phyloP scores from a whole-genome alignment of 2,113 vertebrate species.

The Pelobates fuscus region DNA sequence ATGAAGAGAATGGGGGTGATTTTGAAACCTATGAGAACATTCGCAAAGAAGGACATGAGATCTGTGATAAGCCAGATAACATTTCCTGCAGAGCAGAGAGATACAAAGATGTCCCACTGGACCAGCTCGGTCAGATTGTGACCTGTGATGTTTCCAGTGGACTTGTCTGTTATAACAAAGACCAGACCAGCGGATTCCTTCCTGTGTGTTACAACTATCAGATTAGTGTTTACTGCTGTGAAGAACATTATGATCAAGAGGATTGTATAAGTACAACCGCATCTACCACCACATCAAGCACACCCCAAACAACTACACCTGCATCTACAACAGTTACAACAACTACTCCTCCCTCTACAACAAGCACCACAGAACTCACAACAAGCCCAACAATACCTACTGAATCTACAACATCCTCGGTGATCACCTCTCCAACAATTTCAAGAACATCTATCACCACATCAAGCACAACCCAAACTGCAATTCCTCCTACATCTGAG shows the following conservation, averaged over 20 bases:
- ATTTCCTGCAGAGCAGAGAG: constrained; percentile 60
- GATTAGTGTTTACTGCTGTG: constrained; percentile 12
- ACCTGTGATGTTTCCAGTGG: constrained; percentile 34
- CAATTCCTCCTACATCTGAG: too few relatives aligned
- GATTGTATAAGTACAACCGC: not conserved
- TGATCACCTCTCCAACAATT: not conserved
- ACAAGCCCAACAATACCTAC: not conserved
- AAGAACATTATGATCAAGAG: not conserved
- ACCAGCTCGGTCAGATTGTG: constrained; percentile 22
- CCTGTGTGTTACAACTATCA: constrained; percentile 46
- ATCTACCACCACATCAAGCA: not conserved
- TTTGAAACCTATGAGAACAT: constrained; percentile 64
- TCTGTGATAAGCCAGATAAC: constrained; percentile 51
- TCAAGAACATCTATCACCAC: not conserved
- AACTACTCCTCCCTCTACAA: not conserved
- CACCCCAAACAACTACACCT: not conserved
- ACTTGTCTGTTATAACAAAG: constrained; percentile 50
- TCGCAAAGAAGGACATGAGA: constrained; percentile 18
- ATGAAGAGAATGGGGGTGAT: constrained; percentile 13
- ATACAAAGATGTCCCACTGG: constrained; percentile 20
- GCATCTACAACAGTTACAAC: not conserved
- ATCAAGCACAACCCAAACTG: not conserved
- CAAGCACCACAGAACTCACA: not conserved
- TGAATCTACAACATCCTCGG: constrained; percentile 15
- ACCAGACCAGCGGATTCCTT: constrained; percentile 18